Percentiles rank a stretch among this genome's conserved stretches.
Evolutionary conservation across 2,888 invertebrate species (phyloP).

Genomic region (Clostera curtula): DNA sequence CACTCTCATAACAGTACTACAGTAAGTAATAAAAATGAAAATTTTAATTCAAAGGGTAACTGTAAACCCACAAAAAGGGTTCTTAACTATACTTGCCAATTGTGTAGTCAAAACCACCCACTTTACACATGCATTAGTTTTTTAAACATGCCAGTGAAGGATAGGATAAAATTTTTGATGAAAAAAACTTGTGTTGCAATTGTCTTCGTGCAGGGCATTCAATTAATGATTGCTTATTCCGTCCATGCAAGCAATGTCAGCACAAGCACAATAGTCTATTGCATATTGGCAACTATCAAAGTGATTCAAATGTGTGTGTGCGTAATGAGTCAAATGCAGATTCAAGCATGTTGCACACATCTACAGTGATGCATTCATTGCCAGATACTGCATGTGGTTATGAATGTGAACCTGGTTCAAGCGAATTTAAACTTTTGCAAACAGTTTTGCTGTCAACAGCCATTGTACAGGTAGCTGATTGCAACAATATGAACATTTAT

Average conservation of each 20-base stretch:
- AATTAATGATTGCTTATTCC: neutral
- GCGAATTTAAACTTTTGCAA: no score
- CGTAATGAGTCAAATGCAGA: neutral
- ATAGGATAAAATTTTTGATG: constrained; percentile 2
- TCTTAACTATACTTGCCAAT: neutral
- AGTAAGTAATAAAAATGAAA: neutral
- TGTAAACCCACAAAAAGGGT: constrained; percentile 8
- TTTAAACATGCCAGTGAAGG: neutral
- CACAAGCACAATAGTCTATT: constrained; percentile 3
- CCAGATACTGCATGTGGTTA: no score
- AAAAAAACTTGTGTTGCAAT: constrained; percentile 2
- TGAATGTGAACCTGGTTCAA: no score
- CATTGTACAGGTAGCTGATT: no score
- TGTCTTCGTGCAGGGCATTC: constrained; percentile 3
- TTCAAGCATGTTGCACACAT: neutral
- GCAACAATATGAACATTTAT: neutral
- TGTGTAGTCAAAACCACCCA: constrained; percentile 1
- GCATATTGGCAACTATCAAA: neutral
- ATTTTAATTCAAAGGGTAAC: constrained; percentile 1
- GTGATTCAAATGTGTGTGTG: neutral
- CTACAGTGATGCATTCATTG: neutral
- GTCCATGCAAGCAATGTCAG: constrained; percentile 1
- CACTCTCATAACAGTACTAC: no score
- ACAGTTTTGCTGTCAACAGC: no score
- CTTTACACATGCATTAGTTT: constrained; percentile 1